A percentile compares a stretch with the other conserved stretches of the same genome.
Evolutionary conservation across 2,797 vertebrate genomes (phyloP).

Genomic region (Eulemur rubriventer): DNA sequence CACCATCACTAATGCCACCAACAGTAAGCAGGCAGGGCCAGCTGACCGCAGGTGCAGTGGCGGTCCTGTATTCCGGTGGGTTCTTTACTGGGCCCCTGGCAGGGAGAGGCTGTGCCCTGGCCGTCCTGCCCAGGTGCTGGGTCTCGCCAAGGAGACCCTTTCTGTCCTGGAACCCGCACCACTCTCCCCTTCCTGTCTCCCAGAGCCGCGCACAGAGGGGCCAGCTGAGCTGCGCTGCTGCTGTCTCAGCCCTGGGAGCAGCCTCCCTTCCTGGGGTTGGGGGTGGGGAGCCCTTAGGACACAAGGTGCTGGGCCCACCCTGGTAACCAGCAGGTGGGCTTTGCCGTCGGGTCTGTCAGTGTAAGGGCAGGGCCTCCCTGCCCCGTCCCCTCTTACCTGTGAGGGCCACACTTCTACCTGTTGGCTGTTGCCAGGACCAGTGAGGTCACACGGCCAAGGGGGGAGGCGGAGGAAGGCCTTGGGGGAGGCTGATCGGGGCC

Average conservation of each 20-base stretch:
- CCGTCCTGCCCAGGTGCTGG: not conserved
- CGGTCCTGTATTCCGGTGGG: rapidly evolving
- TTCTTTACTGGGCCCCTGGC: not conserved
- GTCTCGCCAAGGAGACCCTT: not conserved
- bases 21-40: rapidly evolving
- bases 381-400: rapidly evolving
- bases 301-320: too few species aligned
- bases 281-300: not conserved
- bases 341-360: too few species aligned
- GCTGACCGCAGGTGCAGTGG: not conserved
- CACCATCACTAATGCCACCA: rapidly evolving
- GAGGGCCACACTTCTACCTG: not conserved
- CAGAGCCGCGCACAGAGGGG: rapidly evolving
- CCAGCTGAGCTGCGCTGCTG: not conserved
- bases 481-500: too few species aligned
- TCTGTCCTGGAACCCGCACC: not conserved
- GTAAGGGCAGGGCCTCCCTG: too few species aligned
- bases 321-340: not conserved
- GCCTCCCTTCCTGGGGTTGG: not conserved
- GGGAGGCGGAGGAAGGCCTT: not conserved
- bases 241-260: not conserved
- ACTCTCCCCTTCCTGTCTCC: not conserved
- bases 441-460: not conserved
- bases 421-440: too few species aligned
- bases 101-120: not conserved